Percentiles rank a stretch among this genome's conserved stretches.
These are phyloP conservation scores for Macrotis lagotis DNA, from an alignment of 2,113 vertebrate genomes.

Conservation along the genomic window DNA sequence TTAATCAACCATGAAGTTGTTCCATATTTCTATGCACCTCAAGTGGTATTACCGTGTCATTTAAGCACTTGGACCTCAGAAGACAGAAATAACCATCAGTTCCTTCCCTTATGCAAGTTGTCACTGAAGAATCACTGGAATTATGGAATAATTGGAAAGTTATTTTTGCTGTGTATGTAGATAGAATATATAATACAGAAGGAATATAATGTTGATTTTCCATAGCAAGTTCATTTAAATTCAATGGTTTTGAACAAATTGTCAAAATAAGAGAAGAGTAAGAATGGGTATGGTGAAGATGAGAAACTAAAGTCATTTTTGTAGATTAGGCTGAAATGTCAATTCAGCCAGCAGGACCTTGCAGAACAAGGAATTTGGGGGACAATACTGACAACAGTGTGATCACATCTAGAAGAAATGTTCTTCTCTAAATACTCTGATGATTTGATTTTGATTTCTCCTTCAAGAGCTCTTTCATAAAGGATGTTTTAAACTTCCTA, in stretches of 20 bases:
- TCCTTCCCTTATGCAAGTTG: conserved; percentile 37
- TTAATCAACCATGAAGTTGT: conserved; percentile 1
- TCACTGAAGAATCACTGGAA: conserved; percentile 14
- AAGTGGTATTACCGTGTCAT: conserved; percentile 11
- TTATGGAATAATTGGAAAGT: conserved; percentile 44
- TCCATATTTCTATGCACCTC: conserved; percentile 32
- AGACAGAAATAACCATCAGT: conserved; percentile 34
- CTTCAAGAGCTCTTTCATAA: background rate
- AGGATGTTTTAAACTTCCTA: background rate
- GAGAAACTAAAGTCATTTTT: background rate
- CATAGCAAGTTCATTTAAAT: conserved; percentile 30
- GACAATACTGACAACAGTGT: background rate
- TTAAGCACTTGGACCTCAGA: conserved; percentile 29
- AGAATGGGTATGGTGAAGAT: background rate
- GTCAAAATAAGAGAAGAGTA: conserved; percentile 23
- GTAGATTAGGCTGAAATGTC: background rate
- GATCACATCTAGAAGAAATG: background rate
- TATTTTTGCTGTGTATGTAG: conserved; percentile 44
- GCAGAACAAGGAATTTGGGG: background rate
- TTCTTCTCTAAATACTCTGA: background rate
- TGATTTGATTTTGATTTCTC: background rate
- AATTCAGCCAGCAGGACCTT: background rate
- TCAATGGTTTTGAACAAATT: conserved; percentile 31
- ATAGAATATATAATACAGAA: conserved; percentile 28
- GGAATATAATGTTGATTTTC: conserved; percentile 18